Base-by-base conservation (phyloP, 30 jellyfish, hydroid and myxozoan genomes). In the Clytia hemisphaerica region DNA sequence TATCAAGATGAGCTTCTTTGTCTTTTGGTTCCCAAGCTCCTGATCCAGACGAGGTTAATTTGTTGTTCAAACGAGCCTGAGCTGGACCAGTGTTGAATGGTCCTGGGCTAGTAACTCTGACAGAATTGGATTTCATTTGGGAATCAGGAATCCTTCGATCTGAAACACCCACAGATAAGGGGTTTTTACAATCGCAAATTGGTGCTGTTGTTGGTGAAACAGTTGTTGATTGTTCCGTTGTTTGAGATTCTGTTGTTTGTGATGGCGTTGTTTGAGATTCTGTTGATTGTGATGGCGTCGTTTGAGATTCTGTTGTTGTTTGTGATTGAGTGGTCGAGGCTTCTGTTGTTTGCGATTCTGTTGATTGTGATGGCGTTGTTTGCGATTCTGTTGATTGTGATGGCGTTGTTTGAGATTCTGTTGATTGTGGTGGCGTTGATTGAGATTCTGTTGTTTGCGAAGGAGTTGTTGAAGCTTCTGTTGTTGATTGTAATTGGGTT, bases 11-110 rank as follows among this genome's bases (percentile, higher is more conserved):
- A 15, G 75, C 76, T 49, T 69, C 74, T 5, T n/a, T 34, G 40
- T 69, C 76, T 21, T 44, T 27, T 22, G 81, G 75, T 33, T 33
- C 74, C 81, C 81, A 69, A 22, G 81, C 81, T 4, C 81, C 81
- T 45, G 48, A 75, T 45, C 81, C 81, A 49, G 25, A 45, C 29
- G 7, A 46, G 21, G 81, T 45, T 45, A 75, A 75, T 32, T 45
- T 25, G 50, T 69, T 69, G 72, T 69, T 69, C 27, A 69, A 30
- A 6, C 81, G 33, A 9, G 77, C 81, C 49, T 69, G 70, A 16
- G 16, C 48, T 5, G 81, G 70, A 1, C 81, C 81, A 45, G 81
- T 69, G 38, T 18, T 35, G n/a, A 10, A 21, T 45, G 81, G 61
- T 21, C 61, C 50, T 7, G 61, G 61, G 25, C 49, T 32, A 45